Evolutionary conservation across 2,797 vertebrate species (phyloP).

Genomic region (Chanos chanos): DNA sequence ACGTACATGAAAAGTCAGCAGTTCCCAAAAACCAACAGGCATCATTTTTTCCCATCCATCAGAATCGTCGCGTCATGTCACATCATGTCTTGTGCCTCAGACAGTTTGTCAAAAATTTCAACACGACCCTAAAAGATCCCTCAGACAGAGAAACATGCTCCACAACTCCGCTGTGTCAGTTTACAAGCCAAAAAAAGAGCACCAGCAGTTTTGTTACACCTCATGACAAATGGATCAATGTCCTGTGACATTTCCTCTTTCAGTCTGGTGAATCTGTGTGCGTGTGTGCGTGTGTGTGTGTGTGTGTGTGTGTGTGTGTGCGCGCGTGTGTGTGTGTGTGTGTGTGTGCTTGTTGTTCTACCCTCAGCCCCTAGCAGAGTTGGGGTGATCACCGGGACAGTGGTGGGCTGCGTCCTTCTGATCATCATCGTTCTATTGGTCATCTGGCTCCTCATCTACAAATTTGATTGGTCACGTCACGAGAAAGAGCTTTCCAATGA

Average conservation of each 20-base stretch:
- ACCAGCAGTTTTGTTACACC: neutral
- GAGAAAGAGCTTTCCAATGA: constrained; percentile 78
- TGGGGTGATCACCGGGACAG: constrained; percentile 75
- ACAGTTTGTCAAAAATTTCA: too few species aligned
- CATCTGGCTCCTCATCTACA: constrained; percentile 73
- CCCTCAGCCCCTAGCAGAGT: constrained; percentile 71
- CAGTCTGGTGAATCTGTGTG: neutral
- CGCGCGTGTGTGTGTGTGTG: constrained; percentile 3
- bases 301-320: constrained; percentile 32
- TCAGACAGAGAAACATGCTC: too few species aligned
- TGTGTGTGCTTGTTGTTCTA: constrained; percentile 37
- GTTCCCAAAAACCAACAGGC: too few species aligned
- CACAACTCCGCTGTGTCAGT: too few species aligned
- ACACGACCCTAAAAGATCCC: too few species aligned
- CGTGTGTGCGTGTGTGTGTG: neutral
- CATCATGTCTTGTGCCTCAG: too few species aligned
- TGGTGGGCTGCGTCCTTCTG: constrained; percentile 77
- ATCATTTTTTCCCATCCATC: too few species aligned
- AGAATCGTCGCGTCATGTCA: too few species aligned
- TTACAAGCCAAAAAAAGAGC: neutral
- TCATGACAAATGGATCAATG: constrained; percentile 22
- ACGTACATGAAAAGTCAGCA: too few species aligned
- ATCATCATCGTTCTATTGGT: constrained; percentile 72
- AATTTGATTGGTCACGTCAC: constrained; percentile 59
- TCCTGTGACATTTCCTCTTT: neutral